Evolutionary conservation across 2,113 vertebrate species (phyloP).

Genomic region (Fregata magnificens): DNA sequence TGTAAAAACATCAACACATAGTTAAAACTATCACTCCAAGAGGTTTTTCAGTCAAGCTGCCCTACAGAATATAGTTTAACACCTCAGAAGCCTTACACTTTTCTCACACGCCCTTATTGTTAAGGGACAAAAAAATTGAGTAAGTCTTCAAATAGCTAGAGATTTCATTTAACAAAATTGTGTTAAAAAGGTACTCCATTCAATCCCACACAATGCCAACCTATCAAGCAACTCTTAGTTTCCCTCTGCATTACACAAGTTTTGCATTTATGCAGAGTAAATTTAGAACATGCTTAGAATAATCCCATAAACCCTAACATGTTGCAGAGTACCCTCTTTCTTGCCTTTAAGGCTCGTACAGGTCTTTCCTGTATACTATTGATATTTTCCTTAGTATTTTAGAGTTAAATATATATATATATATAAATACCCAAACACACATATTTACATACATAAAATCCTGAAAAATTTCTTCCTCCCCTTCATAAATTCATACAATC

Average conservation of each 20-base stretch:
- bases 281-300: background rate
- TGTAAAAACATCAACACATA: background rate
- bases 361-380: background rate
- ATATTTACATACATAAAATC: background rate
- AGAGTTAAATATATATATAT: background rate
- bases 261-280: background rate
- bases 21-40: background rate
- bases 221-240: background rate
- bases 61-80: background rate
- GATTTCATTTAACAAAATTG: background rate
- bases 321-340: background rate
- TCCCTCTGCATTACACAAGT: background rate
- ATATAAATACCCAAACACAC: background rate
- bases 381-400: background rate
- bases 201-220: background rate
- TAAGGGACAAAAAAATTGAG: background rate
- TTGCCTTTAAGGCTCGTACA: background rate
- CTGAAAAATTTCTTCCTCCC: background rate
- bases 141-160: background rate
- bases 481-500: background rate
- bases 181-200: background rate
- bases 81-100: background rate
- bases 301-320: background rate
- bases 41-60: background rate
- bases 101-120: background rate